phyloP scores from a whole-genome alignment of 2,113 vertebrate genomes.

The Ginglymostoma cirratum region DNA sequence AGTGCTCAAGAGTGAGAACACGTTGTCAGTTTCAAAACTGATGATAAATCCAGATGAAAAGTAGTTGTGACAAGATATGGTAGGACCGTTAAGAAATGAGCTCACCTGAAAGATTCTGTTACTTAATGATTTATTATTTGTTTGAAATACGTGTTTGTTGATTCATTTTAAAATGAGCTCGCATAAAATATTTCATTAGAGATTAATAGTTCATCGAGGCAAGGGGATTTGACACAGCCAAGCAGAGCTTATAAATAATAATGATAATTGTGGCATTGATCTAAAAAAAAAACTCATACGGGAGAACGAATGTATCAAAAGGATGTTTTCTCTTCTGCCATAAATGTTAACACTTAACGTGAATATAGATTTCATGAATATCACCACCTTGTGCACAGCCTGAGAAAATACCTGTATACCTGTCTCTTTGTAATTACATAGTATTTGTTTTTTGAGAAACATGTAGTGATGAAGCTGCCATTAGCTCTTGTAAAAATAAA shows the following conservation, averaged over 20 bases:
- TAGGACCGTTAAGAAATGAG: constrained; percentile 31
- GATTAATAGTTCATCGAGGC: constrained; percentile 24
- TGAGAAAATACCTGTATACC: background rate
- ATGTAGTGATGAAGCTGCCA: background rate
- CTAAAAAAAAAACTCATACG: background rate
- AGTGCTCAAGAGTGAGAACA: background rate
- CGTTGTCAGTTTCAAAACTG: constrained; percentile 12
- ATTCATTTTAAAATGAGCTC: constrained; percentile 16
- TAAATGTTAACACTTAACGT: background rate
- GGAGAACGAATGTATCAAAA: background rate
- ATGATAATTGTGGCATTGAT: background rate
- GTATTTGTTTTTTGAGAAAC: background rate
- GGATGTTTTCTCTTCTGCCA: background rate
- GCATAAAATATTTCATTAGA: constrained; percentile 35
- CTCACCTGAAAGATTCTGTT: constrained; percentile 32
- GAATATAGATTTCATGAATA: background rate
- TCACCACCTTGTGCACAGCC: background rate
- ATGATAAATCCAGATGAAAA: constrained; percentile 31
- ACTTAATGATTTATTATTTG: constrained; percentile 28
- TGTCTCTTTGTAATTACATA: background rate
- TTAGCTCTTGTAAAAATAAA: background rate
- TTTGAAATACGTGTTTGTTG: constrained; percentile 30
- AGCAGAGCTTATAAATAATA: constrained; percentile 29
- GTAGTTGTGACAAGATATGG: constrained; percentile 27
- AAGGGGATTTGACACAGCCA: constrained; percentile 3